These are phyloP conservation scores for Hydrotaea diabolus DNA, from an alignment of 2,888 invertebrate genomes.

Conservation along the genomic window DNA sequence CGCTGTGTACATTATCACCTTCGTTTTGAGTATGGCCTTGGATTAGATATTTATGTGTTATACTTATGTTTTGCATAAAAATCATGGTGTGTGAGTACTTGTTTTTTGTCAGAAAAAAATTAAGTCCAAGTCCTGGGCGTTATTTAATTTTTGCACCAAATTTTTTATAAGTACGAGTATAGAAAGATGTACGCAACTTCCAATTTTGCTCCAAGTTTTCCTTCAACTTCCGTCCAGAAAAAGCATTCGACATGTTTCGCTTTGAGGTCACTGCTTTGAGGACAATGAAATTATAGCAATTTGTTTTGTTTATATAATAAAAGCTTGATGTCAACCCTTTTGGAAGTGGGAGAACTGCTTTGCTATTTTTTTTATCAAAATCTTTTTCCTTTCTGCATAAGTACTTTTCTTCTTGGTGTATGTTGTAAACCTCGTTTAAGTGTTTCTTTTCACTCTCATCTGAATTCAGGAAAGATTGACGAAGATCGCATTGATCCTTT, in stretches of 20 bases:
- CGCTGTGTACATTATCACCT: too few relatives aligned
- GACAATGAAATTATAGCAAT: too few relatives aligned
- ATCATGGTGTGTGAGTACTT: constrained; percentile 48
- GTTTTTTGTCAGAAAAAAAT: constrained; percentile 72
- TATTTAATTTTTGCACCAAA: constrained; percentile 49
- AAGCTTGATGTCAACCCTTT: too few relatives aligned
- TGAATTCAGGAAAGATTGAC: too few relatives aligned
- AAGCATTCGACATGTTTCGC: constrained; percentile 65
- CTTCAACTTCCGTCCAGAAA: too few relatives aligned
- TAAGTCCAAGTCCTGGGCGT: too few relatives aligned
- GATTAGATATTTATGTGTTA: constrained; percentile 75
- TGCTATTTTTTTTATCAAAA: constrained; percentile 50
- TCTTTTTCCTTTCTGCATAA: too few relatives aligned
- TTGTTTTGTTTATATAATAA: too few relatives aligned
- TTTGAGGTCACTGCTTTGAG: constrained; percentile 62
- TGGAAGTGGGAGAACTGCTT: constrained; percentile 56
- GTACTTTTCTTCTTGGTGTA: too few relatives aligned
- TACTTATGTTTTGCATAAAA: constrained; percentile 59
- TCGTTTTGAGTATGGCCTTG: constrained; percentile 77
- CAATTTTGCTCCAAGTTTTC: constrained; percentile 71
- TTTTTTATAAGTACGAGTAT: constrained; percentile 61
- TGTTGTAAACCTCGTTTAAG: too few relatives aligned
- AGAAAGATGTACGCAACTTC: constrained; percentile 66
- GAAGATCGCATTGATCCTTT: too few relatives aligned
- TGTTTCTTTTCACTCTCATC: too few relatives aligned